Conservation (phyloP, 1,140 invertebrate genomes). For the Papilio helenus region DNA sequence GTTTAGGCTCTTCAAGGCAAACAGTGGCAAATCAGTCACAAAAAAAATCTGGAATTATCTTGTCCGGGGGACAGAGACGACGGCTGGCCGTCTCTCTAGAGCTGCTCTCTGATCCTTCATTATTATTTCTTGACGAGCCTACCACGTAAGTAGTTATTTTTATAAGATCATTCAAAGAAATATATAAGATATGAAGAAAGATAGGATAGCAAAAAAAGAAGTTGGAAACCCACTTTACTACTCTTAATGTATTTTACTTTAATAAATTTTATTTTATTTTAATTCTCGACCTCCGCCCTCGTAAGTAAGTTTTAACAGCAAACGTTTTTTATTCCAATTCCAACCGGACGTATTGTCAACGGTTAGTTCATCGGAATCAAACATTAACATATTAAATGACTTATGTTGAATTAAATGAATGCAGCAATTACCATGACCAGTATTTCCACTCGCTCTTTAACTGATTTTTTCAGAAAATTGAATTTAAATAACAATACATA, state of each 20-base stretch:
- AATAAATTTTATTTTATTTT: too few species aligned
- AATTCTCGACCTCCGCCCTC: background rate
- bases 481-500: background rate
- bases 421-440: background rate
- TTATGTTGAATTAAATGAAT: background rate
- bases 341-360: background rate
- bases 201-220: too few species aligned
- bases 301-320: background rate
- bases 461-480: background rate
- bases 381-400: background rate
- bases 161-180: background rate
- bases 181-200: background rate
- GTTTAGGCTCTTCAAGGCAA: too few species aligned
- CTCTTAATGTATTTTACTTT: too few species aligned
- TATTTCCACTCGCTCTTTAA: background rate
- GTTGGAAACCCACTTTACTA: too few species aligned
- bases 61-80: slow-evolving; percentile 95
- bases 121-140: slow-evolving; percentile 97
- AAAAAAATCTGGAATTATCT: too few species aligned
- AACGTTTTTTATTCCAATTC: background rate
- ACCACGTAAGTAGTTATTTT: slow-evolving; percentile 88
- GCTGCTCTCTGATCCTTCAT: slow-evolving; percentile 93
- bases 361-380: background rate
- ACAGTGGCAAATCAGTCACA: too few species aligned
- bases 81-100: slow-evolving; percentile 94